Evolutionary conservation across 2,113 vertebrate genomes (phyloP).

Genomic region (Erythrocercus mccallii): DNA sequence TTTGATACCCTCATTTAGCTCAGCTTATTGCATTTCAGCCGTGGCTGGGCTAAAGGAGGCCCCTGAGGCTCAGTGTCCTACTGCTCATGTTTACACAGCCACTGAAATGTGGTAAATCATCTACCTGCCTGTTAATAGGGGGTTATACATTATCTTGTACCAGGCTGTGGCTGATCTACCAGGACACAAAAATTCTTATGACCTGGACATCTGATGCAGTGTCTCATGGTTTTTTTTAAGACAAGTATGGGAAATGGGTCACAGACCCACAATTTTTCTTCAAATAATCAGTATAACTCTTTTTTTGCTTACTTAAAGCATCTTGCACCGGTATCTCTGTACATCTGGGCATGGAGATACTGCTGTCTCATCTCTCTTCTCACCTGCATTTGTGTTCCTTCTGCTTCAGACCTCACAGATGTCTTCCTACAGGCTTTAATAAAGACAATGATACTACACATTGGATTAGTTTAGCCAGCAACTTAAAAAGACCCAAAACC

Average conservation of each 20-base stretch:
- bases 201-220: background rate
- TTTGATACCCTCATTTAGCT: constrained; percentile 40
- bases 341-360: background rate
- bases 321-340: background rate
- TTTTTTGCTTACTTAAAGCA: background rate
- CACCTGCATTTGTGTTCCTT: background rate
- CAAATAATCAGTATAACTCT: background rate
- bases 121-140: constrained; percentile 46
- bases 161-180: background rate
- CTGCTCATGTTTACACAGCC: constrained; percentile 53
- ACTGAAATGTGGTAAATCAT: constrained; percentile 65
- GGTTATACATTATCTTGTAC: constrained; percentile 4
- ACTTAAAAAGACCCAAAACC: background rate
- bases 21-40: constrained; percentile 47
- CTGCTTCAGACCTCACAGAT: background rate
- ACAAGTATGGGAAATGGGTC: background rate
- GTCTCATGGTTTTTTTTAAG: background rate
- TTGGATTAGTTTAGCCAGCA: background rate
- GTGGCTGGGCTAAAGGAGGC: background rate
- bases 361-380: background rate
- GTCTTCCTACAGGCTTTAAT: background rate
- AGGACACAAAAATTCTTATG: background rate
- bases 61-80: background rate
- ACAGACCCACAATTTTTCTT: background rate
- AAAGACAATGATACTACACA: background rate